Evolutionary conservation across 2,888 invertebrate species (phyloP).

Genomic region (Molanna angustata): DNA sequence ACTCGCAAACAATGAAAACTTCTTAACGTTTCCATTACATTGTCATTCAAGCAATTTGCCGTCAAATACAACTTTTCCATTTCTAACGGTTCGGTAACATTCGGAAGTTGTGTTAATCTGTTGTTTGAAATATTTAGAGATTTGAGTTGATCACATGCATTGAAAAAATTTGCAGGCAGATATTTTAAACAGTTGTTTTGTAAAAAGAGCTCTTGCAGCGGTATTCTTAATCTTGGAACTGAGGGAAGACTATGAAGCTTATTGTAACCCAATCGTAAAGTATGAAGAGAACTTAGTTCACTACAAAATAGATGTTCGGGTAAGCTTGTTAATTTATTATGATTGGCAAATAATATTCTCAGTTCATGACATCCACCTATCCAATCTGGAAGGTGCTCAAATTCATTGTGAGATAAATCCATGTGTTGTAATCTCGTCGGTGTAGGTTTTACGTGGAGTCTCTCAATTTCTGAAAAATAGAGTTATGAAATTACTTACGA

Average conservation of each 20-base stretch:
- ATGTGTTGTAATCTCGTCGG: slow-evolving; percentile 72
- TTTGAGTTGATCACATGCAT: slow-evolving; percentile 60
- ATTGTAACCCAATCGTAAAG: slow-evolving; percentile 75
- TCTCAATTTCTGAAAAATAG: slow-evolving; percentile 68
- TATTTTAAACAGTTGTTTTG: slow-evolving; percentile 76
- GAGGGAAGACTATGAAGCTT: slow-evolving; percentile 71
- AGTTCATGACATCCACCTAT: slow-evolving; percentile 69
- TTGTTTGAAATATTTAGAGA: slow-evolving; percentile 79
- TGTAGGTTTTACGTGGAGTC: slow-evolving; percentile 64
- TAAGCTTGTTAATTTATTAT: slow-evolving; percentile 66
- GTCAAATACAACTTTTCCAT: slow-evolving; percentile 71
- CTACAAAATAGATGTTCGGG: slow-evolving; percentile 74
- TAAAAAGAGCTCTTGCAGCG: slow-evolving; percentile 67
- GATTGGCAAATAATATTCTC: slow-evolving; percentile 69
- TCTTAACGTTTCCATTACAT: slow-evolving; percentile 63
- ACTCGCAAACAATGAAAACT: slow-evolving; percentile 64
- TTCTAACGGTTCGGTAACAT: slow-evolving; percentile 60
- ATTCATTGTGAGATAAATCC: slow-evolving; percentile 75
- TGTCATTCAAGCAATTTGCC: slow-evolving; percentile 73
- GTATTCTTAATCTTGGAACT: slow-evolving; percentile 61
- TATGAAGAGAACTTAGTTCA: slow-evolving; percentile 69
- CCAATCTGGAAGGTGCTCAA: slow-evolving; percentile 75
- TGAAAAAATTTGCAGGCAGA: slow-evolving; percentile 75
- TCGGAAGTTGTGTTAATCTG: slow-evolving; percentile 66
- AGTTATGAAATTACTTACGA: too few species aligned